Evolutionary conservation across 2,797 vertebrate genomes (phyloP).

Genomic region (Ibycter americanus): DNA sequence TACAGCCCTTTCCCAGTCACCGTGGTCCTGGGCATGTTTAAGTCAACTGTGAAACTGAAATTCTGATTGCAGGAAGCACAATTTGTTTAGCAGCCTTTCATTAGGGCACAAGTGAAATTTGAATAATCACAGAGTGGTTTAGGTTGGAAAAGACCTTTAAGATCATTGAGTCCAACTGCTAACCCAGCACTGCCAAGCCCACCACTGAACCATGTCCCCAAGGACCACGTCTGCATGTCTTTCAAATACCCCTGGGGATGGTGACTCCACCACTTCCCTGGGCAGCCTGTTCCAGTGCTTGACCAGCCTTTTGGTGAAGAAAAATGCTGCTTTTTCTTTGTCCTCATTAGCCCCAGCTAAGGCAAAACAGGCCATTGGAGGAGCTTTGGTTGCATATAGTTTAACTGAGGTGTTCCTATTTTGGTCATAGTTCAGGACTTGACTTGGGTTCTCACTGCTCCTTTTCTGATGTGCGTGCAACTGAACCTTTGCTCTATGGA

Average conservation of each 20-base stretch:
- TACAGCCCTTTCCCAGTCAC: not conserved
- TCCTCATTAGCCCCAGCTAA: not conserved
- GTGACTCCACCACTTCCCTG: too few relatives aligned
- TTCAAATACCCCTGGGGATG: too few relatives aligned
- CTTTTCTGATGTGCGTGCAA: fast-evolving
- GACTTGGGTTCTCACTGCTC: not conserved
- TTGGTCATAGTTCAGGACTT: not conserved
- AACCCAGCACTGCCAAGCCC: too few relatives aligned
- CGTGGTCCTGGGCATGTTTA: fast-evolving
- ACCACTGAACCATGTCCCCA: too few relatives aligned
- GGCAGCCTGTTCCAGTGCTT: too few relatives aligned
- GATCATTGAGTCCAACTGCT: too few relatives aligned
- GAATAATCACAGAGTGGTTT: not conserved
- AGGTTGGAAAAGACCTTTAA: too few relatives aligned
- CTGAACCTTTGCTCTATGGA: not conserved
- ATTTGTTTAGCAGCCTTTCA: not conserved
- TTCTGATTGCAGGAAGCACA: not conserved
- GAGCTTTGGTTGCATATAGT: not conserved
- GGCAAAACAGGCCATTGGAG: not conserved
- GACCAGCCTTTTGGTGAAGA: too few relatives aligned
- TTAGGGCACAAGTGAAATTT: not conserved
- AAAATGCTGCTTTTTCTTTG: not conserved
- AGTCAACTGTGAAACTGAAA: fast-evolving
- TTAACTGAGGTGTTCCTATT: not conserved
- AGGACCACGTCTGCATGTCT: too few relatives aligned